Conservation (phyloP, 2,888 invertebrate genomes). For the Epistrophe eligans region DNA sequence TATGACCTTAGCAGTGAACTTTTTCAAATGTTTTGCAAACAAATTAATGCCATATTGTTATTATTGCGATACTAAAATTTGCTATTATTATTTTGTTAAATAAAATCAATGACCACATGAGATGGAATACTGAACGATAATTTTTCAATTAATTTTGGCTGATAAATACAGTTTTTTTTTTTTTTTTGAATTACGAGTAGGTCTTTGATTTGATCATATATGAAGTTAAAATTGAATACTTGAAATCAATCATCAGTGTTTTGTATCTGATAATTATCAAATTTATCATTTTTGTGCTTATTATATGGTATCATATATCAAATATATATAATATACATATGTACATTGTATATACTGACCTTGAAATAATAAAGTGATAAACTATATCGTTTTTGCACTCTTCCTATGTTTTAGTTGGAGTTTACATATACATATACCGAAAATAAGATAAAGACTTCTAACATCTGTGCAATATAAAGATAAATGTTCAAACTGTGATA, state of each 20-base stretch:
- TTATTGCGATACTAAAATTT: background rate
- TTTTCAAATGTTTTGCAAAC: background rate
- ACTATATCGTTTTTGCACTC: too few relatives aligned
- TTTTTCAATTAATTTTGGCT: background rate
- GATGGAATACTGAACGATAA: background rate
- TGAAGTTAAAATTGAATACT: background rate
- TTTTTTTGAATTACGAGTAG: background rate
- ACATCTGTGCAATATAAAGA: too few relatives aligned
- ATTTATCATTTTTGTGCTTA: too few relatives aligned
- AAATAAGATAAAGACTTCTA: too few relatives aligned
- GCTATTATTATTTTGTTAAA: background rate
- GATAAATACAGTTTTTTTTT: background rate
- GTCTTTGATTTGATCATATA: background rate
- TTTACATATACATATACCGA: too few relatives aligned
- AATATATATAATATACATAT: too few relatives aligned
- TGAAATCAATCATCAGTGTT: background rate
- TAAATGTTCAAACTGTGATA: too few relatives aligned
- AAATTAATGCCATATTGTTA: background rate
- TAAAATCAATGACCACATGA: background rate
- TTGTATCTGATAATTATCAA: too few relatives aligned
- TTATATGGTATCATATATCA: too few relatives aligned
- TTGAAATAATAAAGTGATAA: too few relatives aligned
- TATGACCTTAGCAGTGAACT: conserved; percentile 5
- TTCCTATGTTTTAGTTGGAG: too few relatives aligned
- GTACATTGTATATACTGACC: too few relatives aligned